Evolutionary conservation across 2,797 vertebrate species (phyloP).

Genomic region (Gymnoscopelus braueri): DNA sequence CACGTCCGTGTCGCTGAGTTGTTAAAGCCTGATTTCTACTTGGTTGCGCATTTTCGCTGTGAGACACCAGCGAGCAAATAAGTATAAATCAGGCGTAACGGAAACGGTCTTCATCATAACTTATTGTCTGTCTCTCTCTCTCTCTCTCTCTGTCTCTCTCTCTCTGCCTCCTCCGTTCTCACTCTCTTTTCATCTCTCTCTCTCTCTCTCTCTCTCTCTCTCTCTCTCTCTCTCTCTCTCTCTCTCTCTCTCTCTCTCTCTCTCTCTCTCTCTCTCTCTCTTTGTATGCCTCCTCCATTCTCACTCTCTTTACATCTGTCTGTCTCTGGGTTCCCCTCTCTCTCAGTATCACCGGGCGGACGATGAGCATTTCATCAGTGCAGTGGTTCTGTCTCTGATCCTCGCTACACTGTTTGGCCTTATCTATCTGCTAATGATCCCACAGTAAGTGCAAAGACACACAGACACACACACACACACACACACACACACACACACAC

Average conservation of each 20-base stretch:
- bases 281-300: slow-evolving; percentile 1
- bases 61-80: too few species aligned
- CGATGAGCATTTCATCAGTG: slow-evolving; percentile 95
- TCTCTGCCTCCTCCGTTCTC: too few species aligned
- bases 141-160: too few species aligned
- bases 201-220: background rate
- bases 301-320: background rate
- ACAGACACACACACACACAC: slow-evolving; percentile 27
- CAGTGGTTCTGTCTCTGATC: slow-evolving; percentile 92
- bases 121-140: too few species aligned
- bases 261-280: slow-evolving; percentile 23
- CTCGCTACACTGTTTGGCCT: slow-evolving; percentile 94
- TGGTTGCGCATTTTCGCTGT: too few species aligned
- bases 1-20: too few species aligned
- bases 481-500: slow-evolving; percentile 22
- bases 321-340: background rate
- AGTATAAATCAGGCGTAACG: too few species aligned
- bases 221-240: slow-evolving; percentile 9
- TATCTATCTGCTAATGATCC: slow-evolving; percentile 96
- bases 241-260: slow-evolving; percentile 13
- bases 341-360: slow-evolving; percentile 93
- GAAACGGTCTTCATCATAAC: too few species aligned
- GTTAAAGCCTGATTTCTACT: too few species aligned
- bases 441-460: slow-evolving; percentile 87
- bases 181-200: too few species aligned